These are phyloP conservation scores for Phodopus roborovskii DNA, from an alignment of 2,113 vertebrate species.

Conservation along the genomic window DNA sequence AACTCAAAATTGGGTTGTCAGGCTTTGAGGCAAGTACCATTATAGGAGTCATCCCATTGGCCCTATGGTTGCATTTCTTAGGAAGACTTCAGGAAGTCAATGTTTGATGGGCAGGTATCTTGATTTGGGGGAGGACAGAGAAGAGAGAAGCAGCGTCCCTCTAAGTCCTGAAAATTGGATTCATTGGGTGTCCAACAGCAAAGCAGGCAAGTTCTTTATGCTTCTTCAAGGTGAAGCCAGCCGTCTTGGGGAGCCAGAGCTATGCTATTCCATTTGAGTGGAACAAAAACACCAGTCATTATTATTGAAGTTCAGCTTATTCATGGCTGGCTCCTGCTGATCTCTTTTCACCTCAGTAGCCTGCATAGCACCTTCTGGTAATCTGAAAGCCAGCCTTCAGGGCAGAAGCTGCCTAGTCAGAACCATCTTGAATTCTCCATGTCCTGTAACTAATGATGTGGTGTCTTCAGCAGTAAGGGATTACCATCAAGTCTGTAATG, in stretches of 20 bases:
- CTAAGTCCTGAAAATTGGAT: not conserved
- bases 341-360: not conserved
- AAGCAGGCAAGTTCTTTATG: not conserved
- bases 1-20: not conserved
- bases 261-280: not conserved
- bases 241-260: not conserved
- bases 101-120: not conserved
- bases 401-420: too few species aligned
- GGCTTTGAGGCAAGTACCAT: not conserved
- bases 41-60: not conserved
- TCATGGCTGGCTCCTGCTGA: not conserved
- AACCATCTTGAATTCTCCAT: not conserved
- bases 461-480: not conserved
- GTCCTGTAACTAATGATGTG: not conserved
- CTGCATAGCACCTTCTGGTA: too few species aligned
- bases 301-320: not conserved
- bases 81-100: not conserved
- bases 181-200: not conserved
- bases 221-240: not conserved
- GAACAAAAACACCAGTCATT: not conserved
- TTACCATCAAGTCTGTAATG: not conserved
- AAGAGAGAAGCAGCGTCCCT: not conserved
- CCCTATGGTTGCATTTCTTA: not conserved
- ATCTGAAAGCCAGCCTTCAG: too few species aligned
- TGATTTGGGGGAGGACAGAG: not conserved